Evolutionary conservation across 2,888 invertebrate genomes (phyloP).

Genomic region (Sthenelais limicola): DNA sequence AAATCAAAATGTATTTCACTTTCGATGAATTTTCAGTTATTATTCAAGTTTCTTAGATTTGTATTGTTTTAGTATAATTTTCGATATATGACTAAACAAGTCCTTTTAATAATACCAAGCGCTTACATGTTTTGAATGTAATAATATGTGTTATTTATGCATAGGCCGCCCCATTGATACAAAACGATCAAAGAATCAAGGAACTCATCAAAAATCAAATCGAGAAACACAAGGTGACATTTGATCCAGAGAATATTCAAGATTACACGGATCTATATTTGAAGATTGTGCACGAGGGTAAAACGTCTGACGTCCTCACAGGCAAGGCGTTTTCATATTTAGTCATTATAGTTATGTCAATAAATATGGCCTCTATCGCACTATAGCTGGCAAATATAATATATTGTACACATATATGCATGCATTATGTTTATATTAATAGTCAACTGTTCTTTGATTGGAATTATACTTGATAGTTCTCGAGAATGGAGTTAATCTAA

Average conservation of each 20-base stretch:
- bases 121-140: not conserved
- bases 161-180: constrained; percentile 35
- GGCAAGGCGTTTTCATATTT: not conserved
- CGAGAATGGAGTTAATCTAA: too few relatives aligned
- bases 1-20: too few relatives aligned
- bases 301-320: constrained; percentile 7
- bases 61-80: too few relatives aligned
- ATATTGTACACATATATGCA: not conserved
- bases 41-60: too few relatives aligned
- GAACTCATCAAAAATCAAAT: constrained; percentile 24
- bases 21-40: too few relatives aligned
- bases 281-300: constrained; percentile 31
- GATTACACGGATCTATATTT: constrained; percentile 36
- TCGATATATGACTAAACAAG: too few relatives aligned
- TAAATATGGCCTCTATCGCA: not conserved
- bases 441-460: too few relatives aligned
- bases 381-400: not conserved
- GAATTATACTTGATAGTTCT: too few relatives aligned
- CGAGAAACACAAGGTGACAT: constrained; percentile 17
- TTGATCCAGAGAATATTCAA: constrained; percentile 30
- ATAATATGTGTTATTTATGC: not conserved
- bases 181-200: constrained; percentile 28
- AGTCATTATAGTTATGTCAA: not conserved
- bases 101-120: too few relatives aligned
- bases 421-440: not conserved